Base-by-base conservation (phyloP, 2,797 vertebrate genomes). In the Rhodeus uyekii region DNA sequence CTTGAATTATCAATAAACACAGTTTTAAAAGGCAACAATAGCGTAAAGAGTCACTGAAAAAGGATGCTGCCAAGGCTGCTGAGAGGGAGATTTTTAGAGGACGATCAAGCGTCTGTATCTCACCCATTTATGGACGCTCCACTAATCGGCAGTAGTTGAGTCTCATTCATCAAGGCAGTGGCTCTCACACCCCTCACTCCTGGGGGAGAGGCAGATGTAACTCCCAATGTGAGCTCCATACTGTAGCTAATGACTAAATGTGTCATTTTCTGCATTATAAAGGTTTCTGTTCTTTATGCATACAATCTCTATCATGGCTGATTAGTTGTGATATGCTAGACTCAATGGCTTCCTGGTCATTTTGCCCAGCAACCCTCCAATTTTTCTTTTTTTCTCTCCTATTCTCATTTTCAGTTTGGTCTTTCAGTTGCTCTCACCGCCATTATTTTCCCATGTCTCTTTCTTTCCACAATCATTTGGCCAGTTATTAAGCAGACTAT, bases 191-290 rank as follows among this genome's bases (percentile, higher is more conserved):
- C 78, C 63, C 78, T 44, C 32, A 77, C 77, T 68, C 76, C 32
- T 53, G 55, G 39, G 4, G 82, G 61, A 84, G 79, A 67, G 63
- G 61, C 4, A 81, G 71, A 81, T 34, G 53, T 78, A 81, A 76
- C 68, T 87, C 86, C 83, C 18, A 22, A 74, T 50, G 78, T 68
- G 64, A 42, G 53, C 67, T 82, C 63, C 73, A 69, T 65, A 74
- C 80, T 76, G 71, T 65, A 53, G 5, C 61, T 81, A 83, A 89
- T 84, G 87, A 82, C 86, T 83, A 86, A 86, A 88, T 80, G 55
- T 0, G 0, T 75, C 68, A 88, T 80, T 86, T 78, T 85, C 58
- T 32, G 34, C 76, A 83, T 85, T 75, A 83, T 22, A 69, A 77
- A 44, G 78, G 36, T 79, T 84, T 81, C 80, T 46, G 63, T 34